Evolutionary conservation across 2,888 invertebrate species (phyloP), one percentile per base, ranked within the genome.

Genomic region (Tuta absoluta): DNA sequence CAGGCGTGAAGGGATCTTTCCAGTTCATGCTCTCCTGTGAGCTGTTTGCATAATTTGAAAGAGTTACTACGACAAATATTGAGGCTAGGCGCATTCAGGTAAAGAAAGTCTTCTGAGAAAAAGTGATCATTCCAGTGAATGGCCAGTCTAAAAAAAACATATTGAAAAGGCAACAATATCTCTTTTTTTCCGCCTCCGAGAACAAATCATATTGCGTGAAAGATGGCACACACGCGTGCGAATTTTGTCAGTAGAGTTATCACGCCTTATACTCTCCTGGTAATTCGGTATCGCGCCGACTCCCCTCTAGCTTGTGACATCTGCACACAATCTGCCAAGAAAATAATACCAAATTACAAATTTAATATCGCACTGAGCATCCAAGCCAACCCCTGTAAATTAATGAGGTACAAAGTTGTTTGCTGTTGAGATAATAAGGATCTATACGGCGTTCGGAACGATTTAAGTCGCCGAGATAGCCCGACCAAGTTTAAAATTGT

Each of bases 401-500:
- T 72, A 74, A 73, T 72, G 69, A 71, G 68, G 71, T 74, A 72
- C 70, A 69, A 72, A 73, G 73, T 71, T 75, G 74, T 76, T 73
- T 72, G 73, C 67, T 65, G 66, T 45, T 58, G 67, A 71, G 71
- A 72, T 77, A 72, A 75, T 73, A 67, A 67, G 67, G 63, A 63
- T 64, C 67, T 67, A 64, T 67, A 71, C 59, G 57, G 37, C 66
- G 67, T 67, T 68, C 49, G 65, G 66, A 67, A 61, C 68, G 70
- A 69, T 69, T 67, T 68, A 66, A 69, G 69, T 65, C 71, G 64
- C 64, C 68, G 63, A 67, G 73, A 73, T 73, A 66, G 66, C 71
- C 68, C 65, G 65, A 66, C 69, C 71, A 66, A 70, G 73, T 75
- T 78, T 75, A 76, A 81, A 77, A 76, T 76, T 71, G 75, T 76